Evolutionary conservation across 2,797 vertebrate genomes (phyloP).

Genomic region (Paramormyrops hopkinsi): DNA sequence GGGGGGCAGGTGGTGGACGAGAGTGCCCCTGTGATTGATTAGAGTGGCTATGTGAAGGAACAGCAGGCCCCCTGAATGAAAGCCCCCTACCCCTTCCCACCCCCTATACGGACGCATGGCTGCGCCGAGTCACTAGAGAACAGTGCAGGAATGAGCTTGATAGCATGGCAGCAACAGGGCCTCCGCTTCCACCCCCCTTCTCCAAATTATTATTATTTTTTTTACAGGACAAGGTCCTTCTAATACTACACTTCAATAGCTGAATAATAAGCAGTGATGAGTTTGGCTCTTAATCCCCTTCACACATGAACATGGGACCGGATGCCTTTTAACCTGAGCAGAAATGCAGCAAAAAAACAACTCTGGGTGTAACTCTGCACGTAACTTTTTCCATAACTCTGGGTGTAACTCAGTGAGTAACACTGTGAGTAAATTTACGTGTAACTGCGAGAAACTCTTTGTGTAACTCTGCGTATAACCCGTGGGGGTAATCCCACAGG

Average conservation of each 20-base stretch:
- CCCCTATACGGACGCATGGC: neutral
- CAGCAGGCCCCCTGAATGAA: conserved; percentile 36
- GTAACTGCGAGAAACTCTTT: neutral
- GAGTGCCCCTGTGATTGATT: conserved; percentile 46
- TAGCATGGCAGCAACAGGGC: neutral
- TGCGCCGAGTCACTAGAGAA: neutral
- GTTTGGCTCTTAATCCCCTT: neutral
- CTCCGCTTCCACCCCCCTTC: conserved; percentile 16
- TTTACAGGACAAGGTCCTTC: conserved; percentile 35
- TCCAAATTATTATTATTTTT: conserved; percentile 26
- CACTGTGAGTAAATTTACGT: neutral
- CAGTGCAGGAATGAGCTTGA: neutral
- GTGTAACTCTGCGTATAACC: neutral
- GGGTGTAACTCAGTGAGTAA: neutral
- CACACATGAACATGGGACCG: neutral
- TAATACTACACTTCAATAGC: conserved; percentile 24
- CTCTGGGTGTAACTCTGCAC: neutral
- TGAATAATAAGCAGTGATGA: conserved; percentile 35
- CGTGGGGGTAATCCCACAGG: neutral
- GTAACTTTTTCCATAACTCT: neutral
- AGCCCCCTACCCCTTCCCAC: conserved; percentile 11
- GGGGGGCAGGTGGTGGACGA: conserved; percentile 30
- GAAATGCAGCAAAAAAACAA: conserved; percentile 13
- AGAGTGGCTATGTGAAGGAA: conserved; percentile 35
- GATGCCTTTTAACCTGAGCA: conserved; percentile 12